Evolutionary conservation across 1,140 invertebrate species (phyloP), one percentile per base, ranked within the genome.

Genomic region (Procambarus virginalis): DNA sequence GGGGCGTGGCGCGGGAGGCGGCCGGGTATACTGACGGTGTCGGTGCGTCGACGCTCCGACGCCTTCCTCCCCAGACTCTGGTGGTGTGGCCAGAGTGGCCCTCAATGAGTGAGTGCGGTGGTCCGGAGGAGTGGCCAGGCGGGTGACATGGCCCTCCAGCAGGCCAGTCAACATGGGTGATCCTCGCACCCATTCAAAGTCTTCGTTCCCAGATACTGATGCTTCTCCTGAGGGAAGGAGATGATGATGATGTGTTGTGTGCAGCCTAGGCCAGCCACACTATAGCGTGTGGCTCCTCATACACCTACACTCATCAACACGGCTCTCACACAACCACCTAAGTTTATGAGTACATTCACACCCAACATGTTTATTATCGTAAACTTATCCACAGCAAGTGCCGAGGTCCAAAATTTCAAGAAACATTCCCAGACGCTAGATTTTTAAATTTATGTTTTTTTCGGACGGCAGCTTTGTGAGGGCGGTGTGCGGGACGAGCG

Each of bases 81-180:
- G 85, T 0, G 90, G 90, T 10, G 90, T 91, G 51, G 90, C 73
- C 8, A 87, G 58, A 34, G 79, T 84, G 51, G 85, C 75, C 46
- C 79, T 58, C 9, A 77, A 51, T 10, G 83, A 78, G 51, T 84
- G 84, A 48, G n/a, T 49, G 12, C 90, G 84, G 48, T 86, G 77
- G 48, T 91, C 90, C 17, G 90, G 90, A 79, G 90, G 90, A 70
- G 90, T 91, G 51, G 90, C 85, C 34, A 91, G 81, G 8, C 90
- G 84, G n/a, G 90, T 91, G 48, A 91, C 90, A 22, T 91, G 90
- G 58, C 90, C 90, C 46, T 91, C 90, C 80, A 83, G 70, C 17
- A 91, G 64, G 20, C 84, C 90, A 22, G 90, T 91, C 60, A 91
- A 76, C 85, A 91, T 91, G 10, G 90, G 90, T 46, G 84, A 91